phyloP scores from a whole-genome alignment of 2,113 vertebrate species.

The Oriolus oriolus region DNA sequence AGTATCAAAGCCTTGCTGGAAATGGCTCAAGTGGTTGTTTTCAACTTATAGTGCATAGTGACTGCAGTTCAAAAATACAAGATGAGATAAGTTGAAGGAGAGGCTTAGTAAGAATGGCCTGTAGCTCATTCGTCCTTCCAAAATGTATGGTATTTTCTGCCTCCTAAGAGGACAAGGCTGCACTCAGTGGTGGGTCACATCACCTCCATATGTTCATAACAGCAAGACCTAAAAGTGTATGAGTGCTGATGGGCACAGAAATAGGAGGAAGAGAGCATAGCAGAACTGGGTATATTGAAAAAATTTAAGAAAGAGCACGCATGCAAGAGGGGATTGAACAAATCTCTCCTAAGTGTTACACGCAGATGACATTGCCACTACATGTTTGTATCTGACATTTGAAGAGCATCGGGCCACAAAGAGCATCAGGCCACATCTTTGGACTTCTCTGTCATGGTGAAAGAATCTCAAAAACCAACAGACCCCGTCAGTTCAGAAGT shows the following conservation, averaged over 20 bases:
- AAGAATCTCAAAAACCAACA: not conserved
- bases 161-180: not conserved
- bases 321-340: not conserved
- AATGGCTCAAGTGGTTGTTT: conserved; percentile 42
- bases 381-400: not conserved
- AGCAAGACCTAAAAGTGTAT: not conserved
- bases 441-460: not conserved
- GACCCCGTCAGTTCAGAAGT: not conserved
- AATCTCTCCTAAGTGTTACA: not conserved
- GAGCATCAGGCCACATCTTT: not conserved
- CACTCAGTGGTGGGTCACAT: not conserved
- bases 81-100: conserved; percentile 29
- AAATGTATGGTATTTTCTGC: not conserved
- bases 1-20: not conserved
- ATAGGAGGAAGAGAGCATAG: not conserved
- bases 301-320: not conserved
- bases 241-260: not conserved
- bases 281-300: not conserved
- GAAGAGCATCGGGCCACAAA: not conserved
- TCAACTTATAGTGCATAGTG: not conserved
- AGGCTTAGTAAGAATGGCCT: not conserved
- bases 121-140: not conserved
- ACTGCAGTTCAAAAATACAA: conserved; percentile 3
- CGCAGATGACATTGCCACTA: not conserved
- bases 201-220: not conserved